Evolutionary conservation across 2,888 invertebrate genomes (phyloP).

Genomic region (Crematogaster levior): DNA sequence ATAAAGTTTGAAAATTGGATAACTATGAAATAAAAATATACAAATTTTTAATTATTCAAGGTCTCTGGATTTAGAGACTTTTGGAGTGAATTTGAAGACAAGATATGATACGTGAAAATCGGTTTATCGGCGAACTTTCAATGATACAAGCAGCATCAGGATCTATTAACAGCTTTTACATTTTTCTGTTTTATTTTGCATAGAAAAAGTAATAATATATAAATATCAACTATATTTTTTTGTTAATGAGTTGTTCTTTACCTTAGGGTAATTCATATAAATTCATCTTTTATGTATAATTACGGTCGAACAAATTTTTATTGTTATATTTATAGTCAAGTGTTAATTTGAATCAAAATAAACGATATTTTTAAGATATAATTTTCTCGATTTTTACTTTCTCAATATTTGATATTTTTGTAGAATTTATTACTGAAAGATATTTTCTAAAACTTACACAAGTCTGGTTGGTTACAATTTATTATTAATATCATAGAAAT

Average conservation of each 20-base stretch:
- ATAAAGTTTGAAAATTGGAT: neutral
- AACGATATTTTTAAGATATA: neutral
- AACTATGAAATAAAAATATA: neutral
- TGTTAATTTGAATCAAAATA: no score
- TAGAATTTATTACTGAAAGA: neutral
- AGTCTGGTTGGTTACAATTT: neutral
- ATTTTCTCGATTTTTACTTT: neutral
- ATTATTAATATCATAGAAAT: neutral
- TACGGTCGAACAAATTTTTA: neutral
- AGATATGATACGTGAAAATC: slow-evolving; percentile 21
- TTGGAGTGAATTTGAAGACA: neutral
- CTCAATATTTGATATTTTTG: neutral
- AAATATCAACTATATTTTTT: slow-evolving; percentile 30
- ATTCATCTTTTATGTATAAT: neutral
- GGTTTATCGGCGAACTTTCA: slow-evolving; percentile 29
- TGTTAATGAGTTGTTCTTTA: neutral
- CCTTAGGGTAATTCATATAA: slow-evolving; percentile 19
- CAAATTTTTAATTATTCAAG: neutral
- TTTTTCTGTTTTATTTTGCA: slow-evolving; percentile 1
- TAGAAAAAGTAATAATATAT: slow-evolving; percentile 37
- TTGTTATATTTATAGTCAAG: slow-evolving; percentile 2
- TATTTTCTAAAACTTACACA: neutral
- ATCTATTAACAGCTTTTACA: slow-evolving; percentile 15
- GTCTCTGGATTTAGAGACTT: neutral
- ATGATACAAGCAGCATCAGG: neutral